Percentiles rank a stretch among this genome's conserved stretches.
Evolutionary conservation across 2,797 vertebrate genomes (phyloP).

Genomic region (Alosa sapidissima): DNA sequence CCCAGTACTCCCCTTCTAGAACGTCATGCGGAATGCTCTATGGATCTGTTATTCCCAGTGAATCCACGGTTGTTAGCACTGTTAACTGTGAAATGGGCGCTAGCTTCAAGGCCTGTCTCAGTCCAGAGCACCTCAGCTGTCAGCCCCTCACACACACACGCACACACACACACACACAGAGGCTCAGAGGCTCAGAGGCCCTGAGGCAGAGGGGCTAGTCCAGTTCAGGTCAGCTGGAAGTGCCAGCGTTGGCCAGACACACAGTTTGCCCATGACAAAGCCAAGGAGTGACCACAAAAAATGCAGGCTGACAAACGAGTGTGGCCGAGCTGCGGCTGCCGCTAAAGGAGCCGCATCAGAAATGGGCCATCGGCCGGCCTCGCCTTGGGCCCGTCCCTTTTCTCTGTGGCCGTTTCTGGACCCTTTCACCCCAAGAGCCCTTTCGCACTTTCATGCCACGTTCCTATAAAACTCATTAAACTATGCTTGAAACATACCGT

Average conservation of each 20-base stretch:
- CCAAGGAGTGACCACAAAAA: not conserved
- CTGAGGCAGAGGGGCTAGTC: not conserved
- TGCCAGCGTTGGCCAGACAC: not conserved
- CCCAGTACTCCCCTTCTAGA: not conserved
- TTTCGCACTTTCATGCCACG: not conserved
- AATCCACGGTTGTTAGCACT: too few species aligned
- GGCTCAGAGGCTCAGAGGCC: slow-evolving; percentile 45
- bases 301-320: not conserved
- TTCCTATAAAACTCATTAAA: not conserved
- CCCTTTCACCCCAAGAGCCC: not conserved
- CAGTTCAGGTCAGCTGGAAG: not conserved
- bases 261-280: not conserved
- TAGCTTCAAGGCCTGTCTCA: too few species aligned
- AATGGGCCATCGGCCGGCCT: not conserved
- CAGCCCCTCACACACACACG: not conserved
- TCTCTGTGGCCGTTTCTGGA: not conserved
- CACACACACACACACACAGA: not conserved
- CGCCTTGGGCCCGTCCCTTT: not conserved
- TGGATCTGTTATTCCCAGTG: not conserved
- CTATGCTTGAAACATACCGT: not conserved
- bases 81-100: too few species aligned
- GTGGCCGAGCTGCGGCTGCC: not conserved
- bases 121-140: too few species aligned
- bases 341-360: not conserved
- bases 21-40: not conserved